Evolutionary conservation across 2,113 vertebrate species (phyloP).

Genomic region (Cryptomyrus ogoouensis): DNA sequence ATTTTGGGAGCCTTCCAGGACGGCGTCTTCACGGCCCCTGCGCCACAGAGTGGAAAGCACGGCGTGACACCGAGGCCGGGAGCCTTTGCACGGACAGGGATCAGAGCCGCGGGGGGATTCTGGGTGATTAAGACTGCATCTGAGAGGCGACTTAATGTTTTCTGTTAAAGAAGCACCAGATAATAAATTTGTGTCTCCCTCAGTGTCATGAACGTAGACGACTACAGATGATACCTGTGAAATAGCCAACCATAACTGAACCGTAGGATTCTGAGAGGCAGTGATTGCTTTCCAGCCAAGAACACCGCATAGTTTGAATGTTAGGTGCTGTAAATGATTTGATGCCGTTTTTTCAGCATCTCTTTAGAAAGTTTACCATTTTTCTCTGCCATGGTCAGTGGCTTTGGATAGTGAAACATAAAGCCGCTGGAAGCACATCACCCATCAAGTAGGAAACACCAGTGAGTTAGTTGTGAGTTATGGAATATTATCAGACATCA

Average conservation of each 20-base stretch:
- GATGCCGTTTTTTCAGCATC: not conserved
- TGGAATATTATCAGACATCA: not conserved
- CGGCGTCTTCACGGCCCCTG: not conserved
- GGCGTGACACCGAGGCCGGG: not conserved
- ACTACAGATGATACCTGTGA: not conserved
- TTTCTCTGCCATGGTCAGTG: not conserved
- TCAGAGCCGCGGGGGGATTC: not conserved
- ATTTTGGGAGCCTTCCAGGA: conserved; percentile 23
- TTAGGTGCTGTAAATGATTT: not conserved
- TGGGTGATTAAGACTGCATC: conserved; percentile 12
- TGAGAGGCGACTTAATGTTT: not conserved
- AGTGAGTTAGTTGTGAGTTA: not conserved
- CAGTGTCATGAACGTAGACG: not conserved
- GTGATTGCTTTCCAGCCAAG: not conserved
- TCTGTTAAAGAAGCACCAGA: not conserved
- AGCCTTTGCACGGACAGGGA: not conserved
- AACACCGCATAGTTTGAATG: not conserved
- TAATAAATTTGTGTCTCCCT: not conserved
- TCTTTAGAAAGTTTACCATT: not conserved
- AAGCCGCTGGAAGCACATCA: not conserved
- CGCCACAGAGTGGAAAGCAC: not conserved
- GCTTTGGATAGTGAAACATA: not conserved
- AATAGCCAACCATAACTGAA: not conserved
- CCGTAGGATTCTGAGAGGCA: not conserved
- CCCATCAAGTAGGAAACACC: not conserved